Percentiles rank a stretch among this genome's conserved stretches.
Evolutionary conservation across 2,797 vertebrate species (phyloP).

Genomic region (Babyrousa celebensis): DNA sequence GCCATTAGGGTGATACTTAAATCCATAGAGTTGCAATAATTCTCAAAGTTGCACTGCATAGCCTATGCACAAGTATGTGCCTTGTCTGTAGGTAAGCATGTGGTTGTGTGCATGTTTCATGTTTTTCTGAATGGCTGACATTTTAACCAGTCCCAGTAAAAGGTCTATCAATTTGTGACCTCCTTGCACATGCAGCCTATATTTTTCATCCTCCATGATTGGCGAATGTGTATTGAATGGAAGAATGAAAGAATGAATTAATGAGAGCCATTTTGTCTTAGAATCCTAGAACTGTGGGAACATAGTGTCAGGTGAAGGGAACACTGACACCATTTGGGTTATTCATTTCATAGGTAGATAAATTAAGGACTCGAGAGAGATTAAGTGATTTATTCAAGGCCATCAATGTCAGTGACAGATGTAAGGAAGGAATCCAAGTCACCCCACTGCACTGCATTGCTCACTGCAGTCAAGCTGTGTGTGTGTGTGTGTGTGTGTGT

Average conservation of each 20-base stretch:
- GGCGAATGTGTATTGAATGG: constrained; percentile 1
- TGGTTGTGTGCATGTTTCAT: neutral
- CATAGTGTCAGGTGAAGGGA: neutral
- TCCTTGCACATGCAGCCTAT: neutral
- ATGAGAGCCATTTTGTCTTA: constrained; percentile 57
- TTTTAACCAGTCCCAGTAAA: constrained; percentile 14
- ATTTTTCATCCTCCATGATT: neutral
- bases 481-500: too few relatives aligned
- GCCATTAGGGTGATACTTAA: constrained; percentile 13
- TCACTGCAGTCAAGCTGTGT: constrained; percentile 30
- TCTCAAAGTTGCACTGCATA: constrained; percentile 19
- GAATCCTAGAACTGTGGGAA: constrained; percentile 40
- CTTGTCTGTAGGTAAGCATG: neutral
- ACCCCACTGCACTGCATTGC: neutral
- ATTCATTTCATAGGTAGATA: constrained; percentile 54
- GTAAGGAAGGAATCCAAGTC: neutral
- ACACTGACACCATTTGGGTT: neutral
- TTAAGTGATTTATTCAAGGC: constrained; percentile 27
- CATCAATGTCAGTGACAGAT: constrained; percentile 24
- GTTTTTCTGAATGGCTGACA: constrained; percentile 35
- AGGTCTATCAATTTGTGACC: constrained; percentile 20
- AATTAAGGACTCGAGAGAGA: constrained; percentile 55
- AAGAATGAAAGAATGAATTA: neutral
- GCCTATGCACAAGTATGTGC: neutral
- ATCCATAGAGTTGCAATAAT: constrained; percentile 29